Evolutionary conservation across 1,140 invertebrate species (phyloP).

Genomic region (Trachymyrmex cornetzi): DNA sequence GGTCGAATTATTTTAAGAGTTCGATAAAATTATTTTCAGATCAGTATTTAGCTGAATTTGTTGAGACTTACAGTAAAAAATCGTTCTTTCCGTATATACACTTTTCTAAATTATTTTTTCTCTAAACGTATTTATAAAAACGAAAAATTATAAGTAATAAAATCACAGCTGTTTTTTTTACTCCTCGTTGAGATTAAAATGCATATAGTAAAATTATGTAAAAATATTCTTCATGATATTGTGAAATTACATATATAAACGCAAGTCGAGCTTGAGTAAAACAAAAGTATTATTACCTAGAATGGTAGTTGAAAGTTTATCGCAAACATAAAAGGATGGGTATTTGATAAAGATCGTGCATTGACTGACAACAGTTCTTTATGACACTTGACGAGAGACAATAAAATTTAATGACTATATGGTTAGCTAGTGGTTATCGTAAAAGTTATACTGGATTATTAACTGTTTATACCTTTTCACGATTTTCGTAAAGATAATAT

Average conservation of each 20-base stretch:
- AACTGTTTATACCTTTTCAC: background rate
- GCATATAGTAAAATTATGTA: too few species aligned
- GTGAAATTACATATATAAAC: background rate
- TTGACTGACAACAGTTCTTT: background rate
- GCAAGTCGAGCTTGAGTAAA: conserved; percentile 20
- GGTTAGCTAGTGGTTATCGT: background rate
- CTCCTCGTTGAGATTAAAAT: too few species aligned
- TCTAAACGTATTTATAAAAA: too few species aligned
- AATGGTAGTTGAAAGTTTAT: conserved; percentile 24
- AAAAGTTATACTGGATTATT: conserved; percentile 21
- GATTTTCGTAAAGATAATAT: background rate
- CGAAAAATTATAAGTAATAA: too few species aligned
- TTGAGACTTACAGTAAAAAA: too few species aligned
- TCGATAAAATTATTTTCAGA: too few species aligned
- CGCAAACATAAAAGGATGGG: conserved; percentile 27
- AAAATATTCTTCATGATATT: background rate
- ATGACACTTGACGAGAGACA: conserved; percentile 1
- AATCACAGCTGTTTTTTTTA: too few species aligned
- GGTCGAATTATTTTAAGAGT: too few species aligned
- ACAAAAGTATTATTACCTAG: background rate
- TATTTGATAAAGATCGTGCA: background rate
- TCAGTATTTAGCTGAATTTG: too few species aligned
- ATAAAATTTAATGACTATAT: conserved; percentile 32
- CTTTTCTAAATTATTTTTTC: too few species aligned
- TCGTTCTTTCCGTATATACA: too few species aligned